A percentile compares a stretch with the other conserved stretches of the same genome.
Evolutionary conservation across 2,113 vertebrate genomes (phyloP).

Genomic region (Silurus meridionalis): DNA sequence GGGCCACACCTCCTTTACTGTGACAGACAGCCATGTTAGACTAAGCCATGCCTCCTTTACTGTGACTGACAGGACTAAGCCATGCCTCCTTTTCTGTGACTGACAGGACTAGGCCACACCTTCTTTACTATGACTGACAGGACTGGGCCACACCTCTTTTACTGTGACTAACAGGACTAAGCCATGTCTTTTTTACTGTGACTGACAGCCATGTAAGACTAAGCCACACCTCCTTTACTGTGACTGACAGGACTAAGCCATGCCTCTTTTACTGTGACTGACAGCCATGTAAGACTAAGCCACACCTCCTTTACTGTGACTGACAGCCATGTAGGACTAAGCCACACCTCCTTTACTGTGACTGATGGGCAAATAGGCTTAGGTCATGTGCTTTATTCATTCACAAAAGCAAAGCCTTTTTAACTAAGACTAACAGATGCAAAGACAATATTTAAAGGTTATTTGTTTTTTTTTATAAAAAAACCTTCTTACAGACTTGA

Average conservation of each 20-base stretch:
- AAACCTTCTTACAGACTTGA: not conserved
- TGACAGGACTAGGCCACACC: not conserved
- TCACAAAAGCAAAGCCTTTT: not conserved
- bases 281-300: not conserved
- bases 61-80: not conserved
- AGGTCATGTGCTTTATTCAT: not conserved
- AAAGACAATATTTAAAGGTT: not conserved
- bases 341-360: no score
- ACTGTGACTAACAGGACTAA: not conserved
- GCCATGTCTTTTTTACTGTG: not conserved
- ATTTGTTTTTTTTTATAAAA: not conserved
- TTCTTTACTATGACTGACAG: not conserved
- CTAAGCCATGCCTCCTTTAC: not conserved
- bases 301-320: not conserved
- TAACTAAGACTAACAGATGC: not conserved
- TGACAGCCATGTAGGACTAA: not conserved
- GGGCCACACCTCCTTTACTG: not conserved
- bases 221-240: not conserved
- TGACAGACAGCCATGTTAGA: not conserved
- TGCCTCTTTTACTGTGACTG: not conserved
- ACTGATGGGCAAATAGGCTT: no score
- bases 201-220: not conserved
- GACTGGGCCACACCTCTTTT: not conserved
- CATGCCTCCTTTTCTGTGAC: not conserved
- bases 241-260: not conserved